Evolutionary conservation across 2,888 invertebrate genomes (phyloP), one percentile per base, ranked within the genome.

Genomic region (Thalpophila matura): DNA sequence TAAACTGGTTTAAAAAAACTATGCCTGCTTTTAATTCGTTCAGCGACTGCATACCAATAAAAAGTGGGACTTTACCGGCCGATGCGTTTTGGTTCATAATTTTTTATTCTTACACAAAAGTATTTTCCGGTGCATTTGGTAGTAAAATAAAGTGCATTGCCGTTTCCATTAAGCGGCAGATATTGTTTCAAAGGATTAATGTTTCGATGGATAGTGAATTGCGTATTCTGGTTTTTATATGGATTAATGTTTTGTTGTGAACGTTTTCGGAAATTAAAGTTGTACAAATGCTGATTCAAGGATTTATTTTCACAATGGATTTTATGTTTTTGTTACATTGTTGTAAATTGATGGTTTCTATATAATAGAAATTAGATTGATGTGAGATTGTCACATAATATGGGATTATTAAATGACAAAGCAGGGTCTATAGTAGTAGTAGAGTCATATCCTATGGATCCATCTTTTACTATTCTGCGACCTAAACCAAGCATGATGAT

Each of bases 31-130:
- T 79, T 57, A 72, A 65, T 72, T 56, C 27, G 29, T 67, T 64
- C 38, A 73, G 7, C 47, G 27, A 40, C 26, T 53, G 42, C 35
- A 16, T 42, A 5, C 26, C 45, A 56, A 56, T 72, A 78, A 72
- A 78, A 56, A 49, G 2, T 47, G 16, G 26, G 26, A 49, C 42
- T 55, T 72, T 70, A 62, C 53, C 38, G 43, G 27, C 45, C 57
- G 33, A 40, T 66, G 49, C 60, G 79, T 79, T 77, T 60, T 61
- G 73, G 62, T 79, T 37, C 68, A 61, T 73, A 68, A 76, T 63
- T 56, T 77, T 76, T 79, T 68, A 79, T 68, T 54, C 59, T 74
- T 78, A 55, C 18, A 59, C 27, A 56, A 63, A 47, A 24, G 55
- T 51, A 56, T 62, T 56, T 61, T 57, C 20, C 27, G 26, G 24